Conservation (phyloP, 2,797 vertebrate genomes). For the Sylvilagus floridanus region DNA sequence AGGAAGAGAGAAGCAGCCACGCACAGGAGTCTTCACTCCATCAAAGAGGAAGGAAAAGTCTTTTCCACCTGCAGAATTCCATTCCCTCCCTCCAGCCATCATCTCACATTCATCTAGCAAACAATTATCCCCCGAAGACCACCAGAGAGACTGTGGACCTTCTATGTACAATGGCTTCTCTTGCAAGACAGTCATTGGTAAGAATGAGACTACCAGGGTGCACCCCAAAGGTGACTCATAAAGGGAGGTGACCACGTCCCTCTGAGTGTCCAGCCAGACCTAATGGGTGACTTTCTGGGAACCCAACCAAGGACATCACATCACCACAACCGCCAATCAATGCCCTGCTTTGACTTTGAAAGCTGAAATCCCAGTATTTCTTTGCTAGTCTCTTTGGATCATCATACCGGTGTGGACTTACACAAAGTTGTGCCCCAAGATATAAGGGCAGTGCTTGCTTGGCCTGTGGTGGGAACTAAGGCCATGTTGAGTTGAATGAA, state of each 20-base stretch:
- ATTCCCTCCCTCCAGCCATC: slow-evolving; percentile 82
- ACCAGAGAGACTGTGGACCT: slow-evolving; percentile 32
- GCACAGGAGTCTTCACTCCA: slow-evolving; percentile 75
- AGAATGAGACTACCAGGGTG: too few species aligned
- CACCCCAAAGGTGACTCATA: background rate
- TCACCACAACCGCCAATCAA: background rate
- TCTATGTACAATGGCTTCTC: rapidly evolving
- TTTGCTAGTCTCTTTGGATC: background rate
- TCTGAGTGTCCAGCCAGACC: background rate
- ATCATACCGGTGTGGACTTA: background rate
- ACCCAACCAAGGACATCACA: background rate
- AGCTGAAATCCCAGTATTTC: background rate
- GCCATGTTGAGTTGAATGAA: background rate
- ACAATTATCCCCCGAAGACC: slow-evolving; percentile 81
- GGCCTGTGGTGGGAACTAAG: background rate
- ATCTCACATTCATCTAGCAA: slow-evolving; percentile 83
- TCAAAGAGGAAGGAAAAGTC: slow-evolving; percentile 84
- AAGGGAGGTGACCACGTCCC: rapidly evolving
- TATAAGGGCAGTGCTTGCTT: background rate
- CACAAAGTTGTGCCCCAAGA: background rate
- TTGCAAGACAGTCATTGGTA: background rate
- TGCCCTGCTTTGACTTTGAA: background rate
- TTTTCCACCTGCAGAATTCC: slow-evolving; percentile 84
- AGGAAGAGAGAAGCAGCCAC: background rate
- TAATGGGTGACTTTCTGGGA: rapidly evolving